Evolutionary conservation across 2,113 vertebrate species (phyloP).

Genomic region (Rhizomys pruinosus): DNA sequence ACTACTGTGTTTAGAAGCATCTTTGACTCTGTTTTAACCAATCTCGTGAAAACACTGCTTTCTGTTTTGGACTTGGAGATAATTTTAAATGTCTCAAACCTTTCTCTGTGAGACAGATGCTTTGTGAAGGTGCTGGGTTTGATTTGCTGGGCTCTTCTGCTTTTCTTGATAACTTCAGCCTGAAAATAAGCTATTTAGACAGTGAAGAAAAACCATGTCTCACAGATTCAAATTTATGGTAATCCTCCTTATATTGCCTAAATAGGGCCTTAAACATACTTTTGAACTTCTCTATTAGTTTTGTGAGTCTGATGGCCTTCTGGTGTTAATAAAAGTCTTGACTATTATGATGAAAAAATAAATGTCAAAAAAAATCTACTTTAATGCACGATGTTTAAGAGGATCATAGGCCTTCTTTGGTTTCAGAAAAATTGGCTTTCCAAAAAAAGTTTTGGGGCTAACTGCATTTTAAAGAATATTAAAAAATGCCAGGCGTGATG

Average conservation of each 20-base stretch:
- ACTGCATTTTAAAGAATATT: not conserved
- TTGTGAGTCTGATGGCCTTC: constrained; percentile 27
- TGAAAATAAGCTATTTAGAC: not conserved
- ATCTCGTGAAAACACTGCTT: not conserved
- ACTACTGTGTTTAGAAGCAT: not conserved
- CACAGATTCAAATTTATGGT: constrained; percentile 22
- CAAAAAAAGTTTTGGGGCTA: not conserved
- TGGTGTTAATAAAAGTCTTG: constrained; percentile 57
- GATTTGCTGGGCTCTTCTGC: not conserved
- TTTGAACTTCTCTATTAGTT: constrained; percentile 2
- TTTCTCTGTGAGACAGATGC: not conserved
- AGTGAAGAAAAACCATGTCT: not conserved
- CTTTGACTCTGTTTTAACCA: not conserved
- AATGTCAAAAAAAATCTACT: constrained; percentile 60
- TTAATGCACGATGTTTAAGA: constrained; percentile 14
- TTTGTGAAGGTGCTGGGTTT: not conserved
- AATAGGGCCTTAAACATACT: not conserved
- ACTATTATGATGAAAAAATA: constrained; percentile 36
- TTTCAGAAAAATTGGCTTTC: constrained; percentile 49
- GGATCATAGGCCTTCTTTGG: constrained; percentile 13
- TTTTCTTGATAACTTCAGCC: not conserved
- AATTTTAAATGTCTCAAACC: constrained; percentile 3
- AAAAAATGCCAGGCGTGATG: not conserved
- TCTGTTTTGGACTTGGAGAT: not conserved
- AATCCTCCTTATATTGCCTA: constrained; percentile 29